A percentile compares a stretch with the other conserved stretches of the same genome.
Conservation (phyloP, 2,888 invertebrate genomes). For the Tetrapedia diversipes region DNA sequence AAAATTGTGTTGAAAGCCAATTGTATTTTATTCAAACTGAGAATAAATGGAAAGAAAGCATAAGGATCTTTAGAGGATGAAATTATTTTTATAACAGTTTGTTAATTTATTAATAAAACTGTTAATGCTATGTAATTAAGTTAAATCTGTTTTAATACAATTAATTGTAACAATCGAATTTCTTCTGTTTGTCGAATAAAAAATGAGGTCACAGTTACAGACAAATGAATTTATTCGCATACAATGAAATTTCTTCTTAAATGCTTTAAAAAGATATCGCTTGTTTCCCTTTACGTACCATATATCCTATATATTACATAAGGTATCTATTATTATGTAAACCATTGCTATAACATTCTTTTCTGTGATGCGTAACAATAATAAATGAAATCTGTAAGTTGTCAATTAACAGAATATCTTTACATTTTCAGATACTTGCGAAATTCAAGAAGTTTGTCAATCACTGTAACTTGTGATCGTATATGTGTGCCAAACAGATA, state of each 20-base stretch:
- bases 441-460: conserved; percentile 55
- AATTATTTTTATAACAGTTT: neutral
- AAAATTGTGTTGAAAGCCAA: neutral
- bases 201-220: conserved; percentile 68
- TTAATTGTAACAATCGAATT: conserved; percentile 27
- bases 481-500: conserved; percentile 68
- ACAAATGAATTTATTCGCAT: conserved; percentile 68
- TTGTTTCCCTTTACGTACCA: neutral
- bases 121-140: conserved; percentile 36
- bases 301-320: neutral
- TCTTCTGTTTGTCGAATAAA: conserved; percentile 28
- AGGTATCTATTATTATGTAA: neutral
- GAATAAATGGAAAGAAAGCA: too few relatives aligned
- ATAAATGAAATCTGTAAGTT: neutral
- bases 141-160: conserved; percentile 30
- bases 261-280: conserved; percentile 25
- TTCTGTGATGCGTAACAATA: fast-evolving
- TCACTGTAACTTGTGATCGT: conserved; percentile 66
- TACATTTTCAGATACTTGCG: conserved; percentile 67
- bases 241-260: conserved; percentile 53
- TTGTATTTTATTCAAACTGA: neutral
- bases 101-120: neutral
- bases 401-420: neutral
- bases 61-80: neutral
- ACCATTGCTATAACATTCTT: too few relatives aligned